Conservation (phyloP, 2,888 invertebrate species). For the Digitonthophagus gazella region DNA sequence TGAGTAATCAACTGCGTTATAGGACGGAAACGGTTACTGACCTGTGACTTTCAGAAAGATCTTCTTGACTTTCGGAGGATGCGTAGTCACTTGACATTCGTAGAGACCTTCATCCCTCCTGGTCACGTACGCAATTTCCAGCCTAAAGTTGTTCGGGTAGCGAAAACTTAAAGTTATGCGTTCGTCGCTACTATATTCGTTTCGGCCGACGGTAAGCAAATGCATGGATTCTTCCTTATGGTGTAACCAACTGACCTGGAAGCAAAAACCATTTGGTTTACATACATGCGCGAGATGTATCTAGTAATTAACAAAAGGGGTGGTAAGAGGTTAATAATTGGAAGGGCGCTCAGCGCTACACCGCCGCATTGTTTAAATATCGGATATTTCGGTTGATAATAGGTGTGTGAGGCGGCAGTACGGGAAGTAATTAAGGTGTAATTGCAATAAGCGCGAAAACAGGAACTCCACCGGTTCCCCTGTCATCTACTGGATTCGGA, state of each 20-base stretch:
- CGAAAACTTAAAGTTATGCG: conserved; percentile 59
- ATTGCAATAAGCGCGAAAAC: background rate
- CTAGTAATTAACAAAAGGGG: background rate
- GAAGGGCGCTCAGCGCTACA: background rate
- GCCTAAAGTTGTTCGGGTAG: conserved; percentile 63
- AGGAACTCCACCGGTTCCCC: background rate
- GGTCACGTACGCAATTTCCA: conserved; percentile 60
- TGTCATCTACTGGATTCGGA: background rate
- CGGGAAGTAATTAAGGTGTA: background rate
- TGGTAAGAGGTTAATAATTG: background rate
- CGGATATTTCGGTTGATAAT: background rate
- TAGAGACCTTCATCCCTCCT: conserved; percentile 62
- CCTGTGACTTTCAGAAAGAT: conserved; percentile 59
- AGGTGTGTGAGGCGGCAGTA: background rate
- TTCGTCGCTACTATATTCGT: conserved; percentile 59
- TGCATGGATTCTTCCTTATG: conserved; percentile 58
- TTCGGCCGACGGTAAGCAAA: conserved; percentile 58
- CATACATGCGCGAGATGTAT: background rate
- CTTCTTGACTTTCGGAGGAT: conserved; percentile 60
- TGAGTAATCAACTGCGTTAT: background rate
- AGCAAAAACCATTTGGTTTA: background rate
- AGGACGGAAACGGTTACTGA: conserved; percentile 29
- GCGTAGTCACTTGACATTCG: conserved; percentile 65
- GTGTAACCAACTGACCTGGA: conserved; percentile 62
- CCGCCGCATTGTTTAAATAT: background rate